Conservation (phyloP, 2,797 vertebrate genomes). For the Sebastes paucispinis region DNA sequence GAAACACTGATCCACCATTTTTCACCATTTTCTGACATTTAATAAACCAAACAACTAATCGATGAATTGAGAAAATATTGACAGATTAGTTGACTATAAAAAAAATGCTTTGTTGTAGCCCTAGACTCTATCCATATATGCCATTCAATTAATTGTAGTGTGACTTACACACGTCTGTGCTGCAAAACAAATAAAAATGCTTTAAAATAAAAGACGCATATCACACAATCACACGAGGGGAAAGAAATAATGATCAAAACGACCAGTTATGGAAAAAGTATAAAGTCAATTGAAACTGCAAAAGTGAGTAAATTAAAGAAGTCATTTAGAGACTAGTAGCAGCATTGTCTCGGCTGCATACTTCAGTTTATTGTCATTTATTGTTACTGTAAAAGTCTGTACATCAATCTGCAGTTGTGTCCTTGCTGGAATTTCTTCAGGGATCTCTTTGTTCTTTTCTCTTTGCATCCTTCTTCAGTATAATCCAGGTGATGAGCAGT, state of each 20-base stretch:
- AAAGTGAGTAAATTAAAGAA: background rate
- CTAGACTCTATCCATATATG: background rate
- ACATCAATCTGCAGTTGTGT: background rate
- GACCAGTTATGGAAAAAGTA: background rate
- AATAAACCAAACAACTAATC: no score
- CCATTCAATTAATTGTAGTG: background rate
- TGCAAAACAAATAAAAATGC: background rate
- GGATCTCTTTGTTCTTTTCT: background rate
- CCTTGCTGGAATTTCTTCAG: background rate
- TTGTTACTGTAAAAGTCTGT: background rate
- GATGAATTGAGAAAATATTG: rapidly evolving
- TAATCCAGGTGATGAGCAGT: background rate
- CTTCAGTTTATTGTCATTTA: background rate
- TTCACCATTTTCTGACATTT: no score
- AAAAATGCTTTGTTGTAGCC: no score
- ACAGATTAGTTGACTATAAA: no score
- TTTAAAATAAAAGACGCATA: background rate
- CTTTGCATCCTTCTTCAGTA: background rate
- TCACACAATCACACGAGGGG: no score
- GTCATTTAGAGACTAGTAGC: no score
- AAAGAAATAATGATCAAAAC: background rate
- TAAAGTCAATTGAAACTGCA: background rate
- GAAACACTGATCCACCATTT: no score
- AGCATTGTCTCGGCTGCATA: background rate
- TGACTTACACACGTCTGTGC: background rate